Evolutionary conservation across 2,888 invertebrate genomes (phyloP).

Genomic region (Cantharis lateralis): DNA sequence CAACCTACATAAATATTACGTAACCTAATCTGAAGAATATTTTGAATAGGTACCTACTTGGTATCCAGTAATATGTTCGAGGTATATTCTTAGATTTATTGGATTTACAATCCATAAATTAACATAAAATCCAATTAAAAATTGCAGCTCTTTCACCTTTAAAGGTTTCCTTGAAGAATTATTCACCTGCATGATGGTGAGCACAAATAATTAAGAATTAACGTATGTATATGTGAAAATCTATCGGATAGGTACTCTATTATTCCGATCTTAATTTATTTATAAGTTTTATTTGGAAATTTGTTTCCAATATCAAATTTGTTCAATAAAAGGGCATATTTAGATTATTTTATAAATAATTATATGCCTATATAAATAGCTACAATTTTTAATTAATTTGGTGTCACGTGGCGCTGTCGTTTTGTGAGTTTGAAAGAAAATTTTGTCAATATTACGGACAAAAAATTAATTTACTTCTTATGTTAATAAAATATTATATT

Average conservation of each 20-base stretch:
- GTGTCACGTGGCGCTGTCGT: background rate
- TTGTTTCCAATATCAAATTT: background rate
- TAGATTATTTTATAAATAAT: background rate
- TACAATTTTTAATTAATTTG: background rate
- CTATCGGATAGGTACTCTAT: background rate
- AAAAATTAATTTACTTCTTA: background rate
- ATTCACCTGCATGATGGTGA: slow-evolving; percentile 30
- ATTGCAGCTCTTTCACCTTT: slow-evolving; percentile 34
- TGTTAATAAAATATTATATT: background rate
- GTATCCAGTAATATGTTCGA: background rate
- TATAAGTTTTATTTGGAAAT: background rate
- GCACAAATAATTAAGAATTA: background rate
- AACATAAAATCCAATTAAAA: slow-evolving; percentile 40
- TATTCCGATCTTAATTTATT: background rate
- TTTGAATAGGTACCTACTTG: background rate
- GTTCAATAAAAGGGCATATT: background rate
- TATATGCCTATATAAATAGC: background rate
- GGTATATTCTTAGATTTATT: slow-evolving; percentile 31
- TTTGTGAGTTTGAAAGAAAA: background rate
- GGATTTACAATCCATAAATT: slow-evolving; percentile 40
- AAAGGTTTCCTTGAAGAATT: slow-evolving; percentile 39
- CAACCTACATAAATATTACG: background rate
- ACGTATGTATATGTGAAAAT: background rate
- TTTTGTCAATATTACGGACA: background rate
- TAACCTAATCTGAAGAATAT: background rate